phyloP scores from a whole-genome alignment of 2,113 vertebrate species.

The Chionis minor region DNA sequence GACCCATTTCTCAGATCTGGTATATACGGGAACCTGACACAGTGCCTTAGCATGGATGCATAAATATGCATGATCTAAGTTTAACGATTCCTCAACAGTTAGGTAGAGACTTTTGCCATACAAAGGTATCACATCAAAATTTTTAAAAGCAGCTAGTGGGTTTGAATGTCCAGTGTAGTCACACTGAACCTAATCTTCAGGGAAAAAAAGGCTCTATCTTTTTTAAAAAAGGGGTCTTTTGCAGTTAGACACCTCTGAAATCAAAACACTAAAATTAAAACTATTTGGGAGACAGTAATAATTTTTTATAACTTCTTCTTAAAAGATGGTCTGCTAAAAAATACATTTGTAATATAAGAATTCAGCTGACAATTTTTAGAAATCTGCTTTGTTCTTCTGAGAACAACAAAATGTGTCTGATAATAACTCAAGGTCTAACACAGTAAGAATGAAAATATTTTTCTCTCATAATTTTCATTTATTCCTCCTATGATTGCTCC shows the following conservation, averaged over 20 bases:
- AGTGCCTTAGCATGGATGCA: background rate
- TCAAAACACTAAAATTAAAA: background rate
- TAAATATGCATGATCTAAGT: background rate
- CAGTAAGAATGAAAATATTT: background rate
- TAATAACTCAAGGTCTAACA: background rate
- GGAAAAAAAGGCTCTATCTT: fast-evolving
- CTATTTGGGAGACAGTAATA: background rate
- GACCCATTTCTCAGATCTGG: background rate
- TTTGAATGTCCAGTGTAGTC: background rate
- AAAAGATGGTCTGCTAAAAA: background rate
- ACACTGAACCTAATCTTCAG: background rate
- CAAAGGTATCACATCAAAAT: background rate
- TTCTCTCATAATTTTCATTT: background rate
- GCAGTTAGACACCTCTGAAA: background rate
- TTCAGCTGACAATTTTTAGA: background rate
- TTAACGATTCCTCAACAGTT: background rate
- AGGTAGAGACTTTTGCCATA: background rate
- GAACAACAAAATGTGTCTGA: background rate
- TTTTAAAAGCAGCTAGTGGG: background rate
- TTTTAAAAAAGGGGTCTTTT: background rate
- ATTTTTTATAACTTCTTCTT: background rate
- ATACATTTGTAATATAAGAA: background rate
- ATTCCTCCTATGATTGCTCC: background rate
- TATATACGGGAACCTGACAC: background rate
- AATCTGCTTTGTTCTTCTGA: background rate